A percentile compares a stretch with the other conserved stretches of the same genome.
Conservation (phyloP, 2,113 vertebrate species). For the Genyomyrus donnyi region DNA sequence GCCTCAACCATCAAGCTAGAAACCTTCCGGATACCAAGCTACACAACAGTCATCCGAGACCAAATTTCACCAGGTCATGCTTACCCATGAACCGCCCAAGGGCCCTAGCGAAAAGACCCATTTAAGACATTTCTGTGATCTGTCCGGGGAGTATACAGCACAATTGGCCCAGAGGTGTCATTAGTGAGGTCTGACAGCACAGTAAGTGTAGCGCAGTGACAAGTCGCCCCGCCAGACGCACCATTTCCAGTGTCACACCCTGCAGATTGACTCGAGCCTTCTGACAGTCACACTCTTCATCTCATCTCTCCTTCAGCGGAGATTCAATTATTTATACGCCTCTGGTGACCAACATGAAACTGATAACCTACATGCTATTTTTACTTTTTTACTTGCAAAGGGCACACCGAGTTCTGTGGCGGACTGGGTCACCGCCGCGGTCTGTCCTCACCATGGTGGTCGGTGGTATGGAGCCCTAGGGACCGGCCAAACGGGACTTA, state of each 20-base stretch:
- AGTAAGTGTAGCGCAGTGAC: not conserved
- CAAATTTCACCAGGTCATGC: not conserved
- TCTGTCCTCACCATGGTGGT: conserved; percentile 19
- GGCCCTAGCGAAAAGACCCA: not conserved
- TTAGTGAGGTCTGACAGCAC: not conserved
- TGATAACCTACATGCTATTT: conserved; percentile 64
- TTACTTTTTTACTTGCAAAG: conserved; percentile 55
- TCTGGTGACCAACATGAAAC: conserved; percentile 57
- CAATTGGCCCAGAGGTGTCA: not conserved
- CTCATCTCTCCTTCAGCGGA: conserved; percentile 12
- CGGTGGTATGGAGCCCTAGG: not conserved
- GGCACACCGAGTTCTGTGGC: conserved; percentile 47
- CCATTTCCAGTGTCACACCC: not conserved
- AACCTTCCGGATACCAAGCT: not conserved
- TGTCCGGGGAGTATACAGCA: not conserved
- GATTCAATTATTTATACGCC: conserved; percentile 58
- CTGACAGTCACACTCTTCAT: not conserved
- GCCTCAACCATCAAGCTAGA: not conserved
- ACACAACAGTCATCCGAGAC: not conserved
- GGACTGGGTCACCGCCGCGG: conserved; percentile 33
- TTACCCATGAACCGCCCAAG: not conserved
- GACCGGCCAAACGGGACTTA: not conserved
- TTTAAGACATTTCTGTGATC: not conserved
- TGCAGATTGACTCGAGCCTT: not conserved
- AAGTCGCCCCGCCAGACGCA: not conserved